Evolutionary conservation across 2,888 invertebrate genomes (phyloP), one percentile per base, ranked within the genome.

Genomic region (Calameuta pallipes): DNA sequence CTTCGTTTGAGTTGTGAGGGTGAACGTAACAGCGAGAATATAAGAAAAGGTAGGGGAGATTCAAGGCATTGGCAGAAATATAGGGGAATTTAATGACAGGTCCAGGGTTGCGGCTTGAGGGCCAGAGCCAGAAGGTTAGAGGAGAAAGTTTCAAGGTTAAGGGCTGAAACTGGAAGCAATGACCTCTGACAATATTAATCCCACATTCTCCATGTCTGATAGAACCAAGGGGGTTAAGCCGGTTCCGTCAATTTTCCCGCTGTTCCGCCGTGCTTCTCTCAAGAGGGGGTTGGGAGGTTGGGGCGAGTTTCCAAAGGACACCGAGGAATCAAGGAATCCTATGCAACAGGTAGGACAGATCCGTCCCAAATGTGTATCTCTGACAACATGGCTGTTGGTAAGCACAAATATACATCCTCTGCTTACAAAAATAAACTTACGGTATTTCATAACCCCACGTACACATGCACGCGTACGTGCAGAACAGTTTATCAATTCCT

Each of bases 311-410:
- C 79, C 15, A 34, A 76, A 69, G 41, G 74, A n/a, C 34, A 56
- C 33, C 13, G 56, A 69, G 70, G 41, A 68, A 34, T 13, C 33
- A 79, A 79, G 77, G 78, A 84, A 81, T 81, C 75, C 73, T 78
- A 78, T 82, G 87, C 87, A 87, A 87, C 87, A 86, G 87, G 87
- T 87, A 86, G 85, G 82, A 78, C 78, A 84, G 81, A 78, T 78
- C 73, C 73, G 75, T 83, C 81, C 81, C 80, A 79, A 80, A 71
- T 74, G 56, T 76, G 73, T 74, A 75, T 68, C 37, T 73, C 74
- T 23, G 69, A 6, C 23, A 56, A 56, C 56, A 23, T 23, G 12
- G 31, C 23, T 56, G 56, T 56, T 23, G 23, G 71, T 71, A 71
- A 34, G 12, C 33, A 34, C 71, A 34, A 33, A 71, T 31, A 9